Evolutionary conservation across 2,797 vertebrate species (phyloP), one percentile per base, ranked within the genome.

Genomic region (Melanotaenia nigrans): DNA sequence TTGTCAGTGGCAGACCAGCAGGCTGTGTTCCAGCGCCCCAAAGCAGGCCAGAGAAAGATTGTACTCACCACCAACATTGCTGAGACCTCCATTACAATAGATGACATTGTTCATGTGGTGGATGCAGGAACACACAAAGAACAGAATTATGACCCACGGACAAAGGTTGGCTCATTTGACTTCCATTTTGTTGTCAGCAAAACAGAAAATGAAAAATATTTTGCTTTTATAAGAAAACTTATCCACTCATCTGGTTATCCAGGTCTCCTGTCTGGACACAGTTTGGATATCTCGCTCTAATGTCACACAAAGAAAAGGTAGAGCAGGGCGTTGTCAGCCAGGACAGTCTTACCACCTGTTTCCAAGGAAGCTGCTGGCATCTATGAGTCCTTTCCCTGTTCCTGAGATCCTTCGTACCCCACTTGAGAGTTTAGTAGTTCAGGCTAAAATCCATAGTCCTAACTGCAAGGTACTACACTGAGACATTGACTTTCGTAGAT

Each of bases 351-450:
- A 99, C 61, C 98, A 99, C 82, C 92, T 99, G 67, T 99, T 98
- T 85, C 93, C 96, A 1, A 92, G 91, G 47, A 80, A 92, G 78
- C 95, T 94, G 57, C 90, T 99, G 72, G 93, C 97, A 30, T 86
- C 94, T 38, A 96, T 99, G 97, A 84, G 87, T 0, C 89, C 82
- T 0, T 99, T 97, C 84, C 96, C 97, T 59, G 89, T 98, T 47
- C 97, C 97, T 0, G 98, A 99, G 92, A 99, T 99, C 84, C 94
- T 98, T n/a, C 96, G 97, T 55, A 99, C 95, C 0, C 97, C 97
- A 0, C 93, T 99, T 8, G 97, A 99, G 93, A 99, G 95, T 91
- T 93, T 99, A 82, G 96, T 99, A 67, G 75, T 99, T 16, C 97
- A 99, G 89, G 95, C 96, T 75, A 99, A 99, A 91, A 96, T 99